phyloP scores from a whole-genome alignment of 2,797 vertebrate genomes.

The Enteromius argenteus region DNA sequence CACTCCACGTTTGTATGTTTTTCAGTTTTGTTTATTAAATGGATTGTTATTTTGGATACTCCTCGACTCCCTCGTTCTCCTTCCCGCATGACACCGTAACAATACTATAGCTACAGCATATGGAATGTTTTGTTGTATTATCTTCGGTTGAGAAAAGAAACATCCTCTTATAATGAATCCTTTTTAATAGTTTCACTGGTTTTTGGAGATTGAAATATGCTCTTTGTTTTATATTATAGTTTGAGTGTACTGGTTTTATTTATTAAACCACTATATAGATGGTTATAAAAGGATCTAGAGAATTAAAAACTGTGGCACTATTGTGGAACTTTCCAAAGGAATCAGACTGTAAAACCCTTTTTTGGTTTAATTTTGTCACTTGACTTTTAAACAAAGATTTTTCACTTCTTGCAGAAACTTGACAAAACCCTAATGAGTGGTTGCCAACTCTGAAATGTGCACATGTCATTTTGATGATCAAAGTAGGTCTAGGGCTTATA shows the following conservation, averaged over 20 bases:
- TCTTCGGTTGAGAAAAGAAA: neutral
- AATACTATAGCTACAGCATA: neutral
- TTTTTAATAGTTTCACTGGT: neutral
- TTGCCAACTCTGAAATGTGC: neutral
- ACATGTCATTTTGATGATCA: neutral
- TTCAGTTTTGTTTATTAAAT: too few relatives aligned
- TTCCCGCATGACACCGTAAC: too few relatives aligned
- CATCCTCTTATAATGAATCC: neutral
- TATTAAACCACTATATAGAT: neutral
- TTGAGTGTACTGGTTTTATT: neutral
- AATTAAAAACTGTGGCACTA: neutral
- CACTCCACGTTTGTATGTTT: too few relatives aligned
- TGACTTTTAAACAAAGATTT: too few relatives aligned
- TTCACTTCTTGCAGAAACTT: too few relatives aligned
- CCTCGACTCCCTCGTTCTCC: too few relatives aligned
- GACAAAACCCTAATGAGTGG: too few relatives aligned
- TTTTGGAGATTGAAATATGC: neutral
- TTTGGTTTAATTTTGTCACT: too few relatives aligned
- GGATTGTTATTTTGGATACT: too few relatives aligned
- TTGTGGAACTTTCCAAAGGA: neutral
- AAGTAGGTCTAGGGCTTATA: neutral
- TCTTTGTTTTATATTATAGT: neutral
- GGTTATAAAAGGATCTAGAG: neutral
- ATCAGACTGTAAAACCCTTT: too few relatives aligned
- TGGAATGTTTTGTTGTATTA: neutral